These are phyloP conservation scores for Drosophila yooni DNA, from an alignment of 2,888 invertebrate species.

Conservation along the genomic window DNA sequence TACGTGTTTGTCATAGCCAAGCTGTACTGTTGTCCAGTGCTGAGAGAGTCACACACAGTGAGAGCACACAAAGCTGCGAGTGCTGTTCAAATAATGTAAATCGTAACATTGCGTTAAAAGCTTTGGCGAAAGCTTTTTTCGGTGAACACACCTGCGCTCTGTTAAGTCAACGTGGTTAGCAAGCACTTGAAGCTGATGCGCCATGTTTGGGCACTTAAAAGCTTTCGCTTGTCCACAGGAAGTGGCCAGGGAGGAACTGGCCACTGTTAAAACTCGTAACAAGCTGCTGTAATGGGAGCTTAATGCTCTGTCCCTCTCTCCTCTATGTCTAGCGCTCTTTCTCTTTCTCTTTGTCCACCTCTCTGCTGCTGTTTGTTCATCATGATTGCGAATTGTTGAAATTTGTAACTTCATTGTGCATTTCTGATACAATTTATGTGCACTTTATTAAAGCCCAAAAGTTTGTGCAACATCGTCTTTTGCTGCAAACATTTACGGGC, in stretches of 20 bases:
- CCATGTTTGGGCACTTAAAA: constrained; percentile 62
- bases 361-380: neutral
- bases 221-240: constrained; percentile 74
- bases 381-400: constrained; percentile 34
- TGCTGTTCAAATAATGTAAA: constrained; percentile 77
- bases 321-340: neutral
- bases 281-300: constrained; percentile 58
- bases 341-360: neutral
- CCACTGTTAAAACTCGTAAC: constrained; percentile 61
- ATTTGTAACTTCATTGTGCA: constrained; percentile 52
- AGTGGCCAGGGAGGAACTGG: constrained; percentile 48
- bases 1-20: constrained; percentile 17
- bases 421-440: constrained; percentile 45
- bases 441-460: constrained; percentile 21
- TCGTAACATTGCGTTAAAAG: constrained; percentile 70
- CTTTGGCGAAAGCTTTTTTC: constrained; percentile 61
- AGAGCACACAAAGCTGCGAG: constrained; percentile 56
- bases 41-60: constrained; percentile 6
- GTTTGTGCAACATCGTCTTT: constrained; percentile 7
- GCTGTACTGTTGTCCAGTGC: constrained; percentile 45
- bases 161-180: constrained; percentile 52
- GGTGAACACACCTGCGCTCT: constrained; percentile 42
- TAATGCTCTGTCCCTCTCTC: neutral
- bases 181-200: constrained; percentile 38
- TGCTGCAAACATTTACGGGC: neutral